Base-by-base conservation (phyloP, 2,888 invertebrate genomes). In the Chironomus tentans region DNA sequence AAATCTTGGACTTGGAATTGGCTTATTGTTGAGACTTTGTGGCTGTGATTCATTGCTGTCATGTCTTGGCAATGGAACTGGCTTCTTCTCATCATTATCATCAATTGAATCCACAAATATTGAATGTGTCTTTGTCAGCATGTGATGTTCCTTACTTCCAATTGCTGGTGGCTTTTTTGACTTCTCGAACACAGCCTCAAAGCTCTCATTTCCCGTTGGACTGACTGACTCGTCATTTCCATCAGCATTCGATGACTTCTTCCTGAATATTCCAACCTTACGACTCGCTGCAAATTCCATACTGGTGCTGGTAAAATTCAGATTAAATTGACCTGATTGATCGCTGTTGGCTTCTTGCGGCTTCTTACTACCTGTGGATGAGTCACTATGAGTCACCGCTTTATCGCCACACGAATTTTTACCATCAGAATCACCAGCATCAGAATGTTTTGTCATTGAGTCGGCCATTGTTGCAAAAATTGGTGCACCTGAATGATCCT, bases 221-320 rank as follows among this genome's bases (percentile, higher is more conserved):
- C 76, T 69, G 15, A 3, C 22, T 12, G 13, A 10, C 3, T 48
- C 61, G 3, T 22, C 48, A 21, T 6, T 21, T 10, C 38, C 69
- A 79, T 91, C 91, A 50, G 89, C 89, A 70, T 90, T 85, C 18
- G 90, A 89, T 15, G 90, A 89, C 78, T 90, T 86, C 78, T 92
- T 87, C 68, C 93, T 86, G 81, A 92, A 93, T 83, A 92, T 92
- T 24, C 92, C 93, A 24, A 93, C 84, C 0, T 93, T 93, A 80
- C 93, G 85, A 0, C 93, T 93, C 0, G 93, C 93, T 0, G 93
- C 92, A 82, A 93, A 93, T 81, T 93, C 93, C 88, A 93, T 91
- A 10, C 91, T 90, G 15, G 91, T 88, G 21, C 90, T 78, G 22
- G 77, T 70, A 69, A 78, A 78, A 61, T 76, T 77, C 75, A 71